Evolutionary conservation across 1,140 invertebrate genomes (phyloP).

Genomic region (Zaprionus ornatus): DNA sequence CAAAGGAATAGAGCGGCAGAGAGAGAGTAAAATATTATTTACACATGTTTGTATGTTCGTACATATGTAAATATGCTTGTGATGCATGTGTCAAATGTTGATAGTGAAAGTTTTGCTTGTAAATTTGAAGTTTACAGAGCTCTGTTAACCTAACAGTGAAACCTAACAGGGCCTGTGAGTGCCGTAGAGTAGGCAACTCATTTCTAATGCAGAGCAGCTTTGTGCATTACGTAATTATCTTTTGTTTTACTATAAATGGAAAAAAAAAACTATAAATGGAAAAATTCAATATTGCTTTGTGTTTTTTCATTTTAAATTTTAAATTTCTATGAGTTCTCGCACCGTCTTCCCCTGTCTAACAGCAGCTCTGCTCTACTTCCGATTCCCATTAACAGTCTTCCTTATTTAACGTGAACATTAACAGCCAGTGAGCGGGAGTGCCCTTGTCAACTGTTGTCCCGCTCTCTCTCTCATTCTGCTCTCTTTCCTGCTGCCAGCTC

Average conservation of each 20-base stretch:
- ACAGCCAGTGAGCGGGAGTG: conserved; percentile 18
- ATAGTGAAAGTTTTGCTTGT: conserved; percentile 71
- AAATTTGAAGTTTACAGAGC: conserved; percentile 72
- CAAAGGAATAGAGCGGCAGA: conserved; percentile 5
- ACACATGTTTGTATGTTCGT: conserved; percentile 11
- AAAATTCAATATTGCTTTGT: no score
- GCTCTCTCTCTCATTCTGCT: conserved; percentile 8
- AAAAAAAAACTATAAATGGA: no score
- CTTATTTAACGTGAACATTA: conserved; percentile 10
- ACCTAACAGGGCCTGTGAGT: not conserved
- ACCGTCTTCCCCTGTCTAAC: not conserved
- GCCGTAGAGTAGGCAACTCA: conserved; percentile 33
- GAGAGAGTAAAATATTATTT: conserved; percentile 26
- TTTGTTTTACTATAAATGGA: no score
- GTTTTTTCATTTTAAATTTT: not conserved
- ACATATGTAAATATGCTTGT: conserved; percentile 8
- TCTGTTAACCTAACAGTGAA: not conserved
- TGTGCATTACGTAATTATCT: not conserved
- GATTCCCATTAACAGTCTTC: not conserved
- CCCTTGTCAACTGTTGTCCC: conserved; percentile 9
- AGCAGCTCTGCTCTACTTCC: not conserved
- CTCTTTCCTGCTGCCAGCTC: not conserved
- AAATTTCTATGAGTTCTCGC: not conserved
- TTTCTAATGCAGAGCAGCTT: not conserved
- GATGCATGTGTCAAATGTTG: conserved; percentile 45